Conservation (phyloP, 2,888 invertebrate species). For the Callyntrura guangdongensis region DNA sequence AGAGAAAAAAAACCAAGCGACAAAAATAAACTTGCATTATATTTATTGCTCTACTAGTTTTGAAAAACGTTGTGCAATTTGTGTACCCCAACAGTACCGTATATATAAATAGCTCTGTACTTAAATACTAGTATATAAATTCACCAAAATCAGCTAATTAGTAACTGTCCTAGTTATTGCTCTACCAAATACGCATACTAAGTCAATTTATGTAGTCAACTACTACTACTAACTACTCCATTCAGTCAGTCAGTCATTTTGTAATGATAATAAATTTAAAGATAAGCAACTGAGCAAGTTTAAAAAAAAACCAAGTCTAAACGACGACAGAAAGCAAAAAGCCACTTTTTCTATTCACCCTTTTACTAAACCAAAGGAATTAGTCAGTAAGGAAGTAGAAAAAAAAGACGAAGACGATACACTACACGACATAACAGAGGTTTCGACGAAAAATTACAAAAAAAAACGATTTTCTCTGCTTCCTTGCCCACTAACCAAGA, state of each 20-base stretch:
- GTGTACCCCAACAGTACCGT: slow-evolving; percentile 4
- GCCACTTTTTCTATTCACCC: too few relatives aligned
- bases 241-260: slow-evolving; percentile 66
- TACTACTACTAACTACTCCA: slow-evolving; percentile 29
- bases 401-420: not conserved
- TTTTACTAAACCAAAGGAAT: slow-evolving; percentile 35
- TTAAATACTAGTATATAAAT: not conserved
- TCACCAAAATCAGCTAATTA: slow-evolving; percentile 39
- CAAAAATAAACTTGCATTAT: not conserved
- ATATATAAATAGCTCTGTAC: not conserved
- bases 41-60: slow-evolving; percentile 25
- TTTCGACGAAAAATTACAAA: not conserved
- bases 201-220: not conserved
- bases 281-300: slow-evolving; percentile 7
- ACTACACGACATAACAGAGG: not conserved
- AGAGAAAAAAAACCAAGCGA: not conserved
- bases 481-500: not conserved
- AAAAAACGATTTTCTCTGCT: not conserved
- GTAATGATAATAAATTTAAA: not conserved
- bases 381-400: slow-evolving; percentile 32
- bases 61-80: slow-evolving; percentile 57
- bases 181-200: too few relatives aligned
- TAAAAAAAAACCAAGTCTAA: slow-evolving; percentile 7
- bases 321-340: too few relatives aligned
- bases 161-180: slow-evolving; percentile 18